These are phyloP conservation scores for Calosoma granatense DNA, from an alignment of 1,140 invertebrate species.

Conservation along the genomic window DNA sequence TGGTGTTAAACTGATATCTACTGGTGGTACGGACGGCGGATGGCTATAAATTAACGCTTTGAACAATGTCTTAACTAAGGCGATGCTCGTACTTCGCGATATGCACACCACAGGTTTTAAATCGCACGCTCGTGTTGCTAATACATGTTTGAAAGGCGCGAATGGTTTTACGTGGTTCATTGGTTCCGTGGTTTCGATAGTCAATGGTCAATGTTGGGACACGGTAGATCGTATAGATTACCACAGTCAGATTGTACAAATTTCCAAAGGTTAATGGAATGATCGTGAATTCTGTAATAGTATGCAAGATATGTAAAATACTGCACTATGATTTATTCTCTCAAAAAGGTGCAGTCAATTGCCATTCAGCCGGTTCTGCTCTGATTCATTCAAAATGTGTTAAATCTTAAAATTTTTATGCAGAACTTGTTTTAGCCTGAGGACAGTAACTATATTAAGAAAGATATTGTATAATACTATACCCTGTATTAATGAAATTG, in stretches of 20 bases:
- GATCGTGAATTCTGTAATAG: neutral
- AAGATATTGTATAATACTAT: neutral
- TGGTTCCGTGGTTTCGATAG: neutral
- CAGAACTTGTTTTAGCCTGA: neutral
- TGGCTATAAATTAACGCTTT: constrained; percentile 4
- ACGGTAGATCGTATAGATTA: too few relatives aligned
- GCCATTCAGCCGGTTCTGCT: neutral
- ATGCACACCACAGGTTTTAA: neutral
- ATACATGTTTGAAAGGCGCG: neutral
- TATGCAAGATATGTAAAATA: neutral
- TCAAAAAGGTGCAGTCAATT: neutral
- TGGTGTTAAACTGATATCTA: neutral
- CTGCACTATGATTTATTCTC: neutral
- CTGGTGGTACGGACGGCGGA: neutral
- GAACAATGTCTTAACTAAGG: constrained; percentile 5
- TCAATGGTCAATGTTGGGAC: neutral
- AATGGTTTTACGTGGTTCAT: neutral
- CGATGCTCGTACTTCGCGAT: neutral
- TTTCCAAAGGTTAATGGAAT: neutral
- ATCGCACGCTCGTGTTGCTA: too few relatives aligned
- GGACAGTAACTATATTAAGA: neutral
- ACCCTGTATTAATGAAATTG: neutral
- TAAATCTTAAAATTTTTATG: neutral
- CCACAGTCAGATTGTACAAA: neutral
- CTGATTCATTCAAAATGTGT: neutral